phyloP scores from a whole-genome alignment of 2,797 vertebrate species.

The Pitangus sulphuratus region DNA sequence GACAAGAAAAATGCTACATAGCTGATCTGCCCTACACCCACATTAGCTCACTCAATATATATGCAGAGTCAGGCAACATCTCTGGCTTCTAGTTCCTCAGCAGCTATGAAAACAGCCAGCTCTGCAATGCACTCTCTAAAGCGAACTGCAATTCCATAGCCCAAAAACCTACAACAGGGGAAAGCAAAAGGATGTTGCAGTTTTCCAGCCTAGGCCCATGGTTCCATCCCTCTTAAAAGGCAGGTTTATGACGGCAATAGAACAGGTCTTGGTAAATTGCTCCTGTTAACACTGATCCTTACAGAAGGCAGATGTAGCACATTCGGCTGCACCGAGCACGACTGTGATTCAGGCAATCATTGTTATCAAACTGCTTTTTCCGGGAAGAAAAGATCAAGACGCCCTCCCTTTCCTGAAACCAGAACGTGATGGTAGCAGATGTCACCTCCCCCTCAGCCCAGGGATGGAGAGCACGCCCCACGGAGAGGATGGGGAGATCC shows the following conservation, averaged over 20 bases:
- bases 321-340: slow-evolving; percentile 18
- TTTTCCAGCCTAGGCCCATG: neutral
- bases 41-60: slow-evolving; percentile 2
- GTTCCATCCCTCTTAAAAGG: neutral
- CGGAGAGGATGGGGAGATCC: neutral
- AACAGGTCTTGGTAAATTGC: neutral
- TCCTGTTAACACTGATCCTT: neutral
- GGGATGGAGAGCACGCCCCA: neutral
- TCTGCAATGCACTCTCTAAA: neutral
- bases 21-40: neutral
- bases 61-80: slow-evolving; percentile 42
- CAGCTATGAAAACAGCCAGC: neutral
- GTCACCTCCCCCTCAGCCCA: neutral
- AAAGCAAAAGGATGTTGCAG: neutral
- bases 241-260: neutral
- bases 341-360: neutral
- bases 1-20: neutral
- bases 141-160: neutral
- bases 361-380: neutral
- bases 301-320: slow-evolving; percentile 24
- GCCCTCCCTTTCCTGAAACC: neutral
- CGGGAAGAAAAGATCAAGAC: neutral
- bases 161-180: neutral
- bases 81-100: neutral
- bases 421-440: neutral